Conservation (phyloP, 2,888 invertebrate species). For the Drosophila borealis region DNA sequence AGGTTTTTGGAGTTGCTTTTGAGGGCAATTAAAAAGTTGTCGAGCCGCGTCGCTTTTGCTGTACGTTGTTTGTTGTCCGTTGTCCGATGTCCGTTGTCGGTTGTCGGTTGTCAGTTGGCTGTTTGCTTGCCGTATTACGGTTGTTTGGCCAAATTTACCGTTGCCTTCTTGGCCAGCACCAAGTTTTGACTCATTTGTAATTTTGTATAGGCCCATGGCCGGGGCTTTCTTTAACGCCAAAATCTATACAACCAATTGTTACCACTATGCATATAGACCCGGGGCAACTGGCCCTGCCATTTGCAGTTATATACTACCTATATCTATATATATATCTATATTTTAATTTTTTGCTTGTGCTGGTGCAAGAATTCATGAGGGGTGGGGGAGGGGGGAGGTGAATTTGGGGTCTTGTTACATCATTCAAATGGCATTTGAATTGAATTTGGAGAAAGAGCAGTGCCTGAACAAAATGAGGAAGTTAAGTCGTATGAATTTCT, state of each 20-base stretch:
- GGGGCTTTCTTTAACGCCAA: conserved; percentile 26
- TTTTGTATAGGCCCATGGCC: conserved; percentile 34
- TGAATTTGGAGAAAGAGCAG: too few species aligned
- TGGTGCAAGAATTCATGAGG: too few species aligned
- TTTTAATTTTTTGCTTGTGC: too few species aligned
- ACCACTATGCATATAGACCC: neutral
- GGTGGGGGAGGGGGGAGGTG: too few species aligned
- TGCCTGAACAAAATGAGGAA: too few species aligned
- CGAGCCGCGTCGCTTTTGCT: conserved; percentile 43
- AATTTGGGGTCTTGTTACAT: too few species aligned
- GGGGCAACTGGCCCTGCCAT: too few species aligned
- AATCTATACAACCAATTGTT: conserved; percentile 9
- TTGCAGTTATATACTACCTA: too few species aligned
- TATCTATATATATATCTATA: too few species aligned
- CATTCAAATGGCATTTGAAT: too few species aligned
- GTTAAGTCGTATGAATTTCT: too few species aligned
- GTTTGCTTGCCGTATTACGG: conserved; percentile 56
- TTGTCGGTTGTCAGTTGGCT: conserved; percentile 31
- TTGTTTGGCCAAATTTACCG: conserved; percentile 65
- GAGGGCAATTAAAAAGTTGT: conserved; percentile 73
- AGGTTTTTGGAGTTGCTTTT: conserved; percentile 51
- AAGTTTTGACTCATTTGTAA: conserved; percentile 45
- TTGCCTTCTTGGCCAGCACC: conserved; percentile 45
- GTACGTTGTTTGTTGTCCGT: conserved; percentile 1
- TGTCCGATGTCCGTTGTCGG: conserved; percentile 32